phyloP scores from a whole-genome alignment of 2,888 invertebrate genomes.

The Hoplodrina ambigua region DNA sequence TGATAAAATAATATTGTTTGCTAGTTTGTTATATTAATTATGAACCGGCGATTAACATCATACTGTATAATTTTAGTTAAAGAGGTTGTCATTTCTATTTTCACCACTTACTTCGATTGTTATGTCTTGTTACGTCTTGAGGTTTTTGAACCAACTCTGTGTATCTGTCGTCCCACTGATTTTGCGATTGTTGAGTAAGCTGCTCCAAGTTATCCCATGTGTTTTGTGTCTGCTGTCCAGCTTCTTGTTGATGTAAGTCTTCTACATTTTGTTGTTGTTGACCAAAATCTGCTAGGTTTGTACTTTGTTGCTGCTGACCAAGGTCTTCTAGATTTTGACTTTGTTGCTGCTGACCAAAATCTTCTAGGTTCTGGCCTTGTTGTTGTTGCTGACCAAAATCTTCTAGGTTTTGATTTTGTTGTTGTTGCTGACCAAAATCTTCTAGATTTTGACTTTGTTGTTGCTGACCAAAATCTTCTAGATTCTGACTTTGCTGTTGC shows the following conservation, averaged over 20 bases:
- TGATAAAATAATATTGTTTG: constrained; percentile 8
- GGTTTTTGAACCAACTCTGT: constrained; percentile 61
- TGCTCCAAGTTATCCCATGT: constrained; percentile 67
- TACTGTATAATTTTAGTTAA: constrained; percentile 14
- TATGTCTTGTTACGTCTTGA: constrained; percentile 50
- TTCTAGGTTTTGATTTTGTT: constrained; percentile 22
- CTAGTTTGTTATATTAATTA: constrained; percentile 31
- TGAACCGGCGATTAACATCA: constrained; percentile 8
- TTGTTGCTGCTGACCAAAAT: constrained; percentile 41
- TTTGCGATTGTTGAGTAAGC: constrained; percentile 71
- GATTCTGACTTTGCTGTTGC: constrained; percentile 27
- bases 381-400: constrained; percentile 29
- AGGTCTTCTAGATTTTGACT: constrained; percentile 27
- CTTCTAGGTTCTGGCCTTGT: constrained; percentile 27
- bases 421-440: constrained; percentile 25
- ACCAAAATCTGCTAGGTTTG: constrained; percentile 20
- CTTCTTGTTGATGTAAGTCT: constrained; percentile 66
- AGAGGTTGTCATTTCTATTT: constrained; percentile 10
- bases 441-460: constrained; percentile 19
- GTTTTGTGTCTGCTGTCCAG: constrained; percentile 67
- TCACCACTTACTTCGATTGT: constrained; percentile 59
- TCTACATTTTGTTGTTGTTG: constrained; percentile 65
- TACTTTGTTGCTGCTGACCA: constrained; percentile 25
- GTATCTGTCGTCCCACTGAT: constrained; percentile 62
- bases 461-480: constrained; percentile 18